Evolutionary conservation across 2,113 vertebrate species (phyloP).

Genomic region (Genyomyrus donnyi): DNA sequence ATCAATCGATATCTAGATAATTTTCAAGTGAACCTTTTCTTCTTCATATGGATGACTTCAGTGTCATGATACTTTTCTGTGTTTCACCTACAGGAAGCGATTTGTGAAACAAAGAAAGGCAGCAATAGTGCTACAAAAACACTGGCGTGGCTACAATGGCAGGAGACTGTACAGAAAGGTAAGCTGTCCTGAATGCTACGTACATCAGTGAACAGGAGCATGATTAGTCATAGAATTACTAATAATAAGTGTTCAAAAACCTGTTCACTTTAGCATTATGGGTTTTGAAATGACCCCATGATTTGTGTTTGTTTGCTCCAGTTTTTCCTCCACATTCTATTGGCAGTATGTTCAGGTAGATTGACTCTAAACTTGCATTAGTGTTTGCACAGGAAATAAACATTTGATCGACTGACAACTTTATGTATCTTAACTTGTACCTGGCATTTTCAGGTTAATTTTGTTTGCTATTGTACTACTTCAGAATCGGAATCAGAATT

Average conservation of each 20-base stretch:
- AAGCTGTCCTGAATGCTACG: constrained; percentile 20
- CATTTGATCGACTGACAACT: not conserved
- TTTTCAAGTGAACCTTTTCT: not conserved
- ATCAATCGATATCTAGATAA: not conserved
- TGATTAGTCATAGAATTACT: not conserved
- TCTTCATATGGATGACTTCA: not conserved
- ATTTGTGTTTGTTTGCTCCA: not conserved
- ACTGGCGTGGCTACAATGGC: constrained; percentile 66
- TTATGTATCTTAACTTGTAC: not conserved
- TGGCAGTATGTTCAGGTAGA: not conserved
- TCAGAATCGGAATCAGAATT: not conserved
- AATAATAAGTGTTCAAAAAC: not conserved
- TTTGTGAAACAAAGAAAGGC: constrained; percentile 74
- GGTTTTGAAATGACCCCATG: not conserved
- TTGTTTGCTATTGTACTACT: not conserved
- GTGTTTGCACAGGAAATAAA: not conserved
- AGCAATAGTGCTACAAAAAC: constrained; percentile 72
- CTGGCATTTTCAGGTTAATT: not conserved
- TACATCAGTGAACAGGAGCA: not conserved
- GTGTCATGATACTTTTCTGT: not conserved
- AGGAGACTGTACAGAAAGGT: constrained; percentile 60
- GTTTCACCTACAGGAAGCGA: constrained; percentile 57
- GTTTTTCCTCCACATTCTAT: not conserved
- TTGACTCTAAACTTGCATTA: not conserved
- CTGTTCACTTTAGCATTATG: not conserved